Conservation (phyloP, 2,797 vertebrate genomes). For the Tarsius wallacei region DNA sequence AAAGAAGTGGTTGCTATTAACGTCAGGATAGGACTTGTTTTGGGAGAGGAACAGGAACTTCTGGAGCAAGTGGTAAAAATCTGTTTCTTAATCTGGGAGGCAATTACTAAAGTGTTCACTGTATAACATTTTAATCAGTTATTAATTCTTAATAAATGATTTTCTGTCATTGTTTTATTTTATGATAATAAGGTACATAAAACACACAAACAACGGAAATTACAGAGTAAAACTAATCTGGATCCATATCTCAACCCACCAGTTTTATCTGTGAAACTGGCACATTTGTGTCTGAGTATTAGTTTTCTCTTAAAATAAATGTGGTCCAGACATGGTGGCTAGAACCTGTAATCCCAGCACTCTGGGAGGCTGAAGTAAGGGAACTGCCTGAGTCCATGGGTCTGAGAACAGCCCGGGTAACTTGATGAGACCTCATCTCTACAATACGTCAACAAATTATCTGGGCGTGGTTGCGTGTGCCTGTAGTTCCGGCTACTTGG, state of each 20-base stretch:
- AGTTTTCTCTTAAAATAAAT: not conserved
- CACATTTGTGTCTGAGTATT: not conserved
- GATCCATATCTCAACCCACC: not conserved
- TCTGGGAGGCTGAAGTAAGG: too few species aligned
- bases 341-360: too few species aligned
- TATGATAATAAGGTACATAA: not conserved
- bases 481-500: too few species aligned
- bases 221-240: not conserved
- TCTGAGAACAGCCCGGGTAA: too few species aligned
- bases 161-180: slow-evolving; percentile 20
- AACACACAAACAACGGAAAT: not conserved
- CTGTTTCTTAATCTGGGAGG: not conserved
- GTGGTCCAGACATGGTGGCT: too few species aligned
- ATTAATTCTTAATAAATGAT: not conserved
- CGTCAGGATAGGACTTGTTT: not conserved
- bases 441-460: too few species aligned
- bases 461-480: too few species aligned
- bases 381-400: too few species aligned
- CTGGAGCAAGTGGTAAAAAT: not conserved
- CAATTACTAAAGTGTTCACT: not conserved
- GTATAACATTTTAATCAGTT: not conserved
- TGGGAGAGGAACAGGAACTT: not conserved
- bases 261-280: not conserved
- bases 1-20: not conserved
- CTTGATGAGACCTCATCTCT: too few species aligned